Evolutionary conservation across 92 coral and sea anemone genomes (phyloP), one percentile per base, ranked within the genome.

Genomic region (Isaurus tuberculatus): DNA sequence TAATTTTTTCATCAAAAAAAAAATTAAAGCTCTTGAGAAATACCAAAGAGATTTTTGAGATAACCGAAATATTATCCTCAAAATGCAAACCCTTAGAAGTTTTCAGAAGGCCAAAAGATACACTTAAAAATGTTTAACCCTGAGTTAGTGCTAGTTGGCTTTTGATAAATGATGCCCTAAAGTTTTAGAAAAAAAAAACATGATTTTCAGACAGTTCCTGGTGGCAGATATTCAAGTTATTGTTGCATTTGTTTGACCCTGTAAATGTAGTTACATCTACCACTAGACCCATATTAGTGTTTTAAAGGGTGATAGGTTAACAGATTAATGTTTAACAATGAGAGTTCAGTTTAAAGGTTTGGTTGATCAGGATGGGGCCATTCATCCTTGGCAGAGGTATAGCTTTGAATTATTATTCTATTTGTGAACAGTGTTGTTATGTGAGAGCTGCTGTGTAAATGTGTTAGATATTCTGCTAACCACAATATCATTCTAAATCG

Each of bases 301-400:
- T 26, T 29, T 55, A 19, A 33, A 26, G 32, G 69, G 82, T 9
- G 25, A 28, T 14, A 1, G 37, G 70, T 51, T 7, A 23, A 37
- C 13, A 43, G 17, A 26, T 8, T 58, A 36, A 57, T 61, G 36
- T 26, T 77, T 77, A 77, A 77, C 82, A 61, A 32, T 77, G 82
- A 77, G 51, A 77, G 82, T 77, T 77, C 82, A 77, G 82, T 77
- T 77, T 65, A 77, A 77, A 77, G 82, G 82, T 77, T 77, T 77
- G 53, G 70, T 77, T 77, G 53, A 61, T 58, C 82, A 57, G 55
- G 82, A 77, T 77, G 68, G 30, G 82, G 64, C 51, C 82, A 58
- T 17, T 58, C 67, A 34, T 77, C 82, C 70, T 13, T 77, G 82
- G 82, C 70, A 57, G 82, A 77, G 82, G 82, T 77, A 77, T 77